These are phyloP conservation scores for Andrena trimmerana DNA, from an alignment of 2,888 invertebrate genomes.

Conservation along the genomic window DNA sequence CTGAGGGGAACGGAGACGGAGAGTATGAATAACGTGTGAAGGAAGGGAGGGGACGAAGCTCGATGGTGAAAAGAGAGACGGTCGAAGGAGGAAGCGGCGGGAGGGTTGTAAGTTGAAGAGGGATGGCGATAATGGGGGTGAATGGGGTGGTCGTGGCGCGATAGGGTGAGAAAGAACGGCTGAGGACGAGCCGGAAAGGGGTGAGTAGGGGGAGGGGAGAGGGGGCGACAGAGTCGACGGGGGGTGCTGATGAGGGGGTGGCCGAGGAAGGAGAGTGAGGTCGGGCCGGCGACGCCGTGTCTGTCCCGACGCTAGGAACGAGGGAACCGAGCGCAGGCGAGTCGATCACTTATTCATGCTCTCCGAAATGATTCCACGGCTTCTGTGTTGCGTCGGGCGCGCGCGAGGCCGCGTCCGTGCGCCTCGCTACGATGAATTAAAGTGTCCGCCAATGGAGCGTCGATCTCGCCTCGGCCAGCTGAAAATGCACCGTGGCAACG, in stretches of 20 bases:
- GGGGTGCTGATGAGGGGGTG: not conserved
- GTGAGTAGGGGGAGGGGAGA: not conserved
- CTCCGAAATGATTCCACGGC: slow-evolving; percentile 80
- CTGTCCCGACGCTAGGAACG: slow-evolving; percentile 70
- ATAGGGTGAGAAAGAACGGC: slow-evolving; percentile 19
- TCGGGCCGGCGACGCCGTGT: slow-evolving; percentile 75
- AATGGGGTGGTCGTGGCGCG: slow-evolving; percentile 7
- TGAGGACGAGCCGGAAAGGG: slow-evolving; percentile 12
- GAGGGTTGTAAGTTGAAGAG: not conserved
- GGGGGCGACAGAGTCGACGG: not conserved
- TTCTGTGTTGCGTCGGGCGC: slow-evolving; percentile 60
- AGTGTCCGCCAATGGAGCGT: slow-evolving; percentile 60
- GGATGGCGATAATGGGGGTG: not conserved
- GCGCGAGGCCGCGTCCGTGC: slow-evolving; percentile 24
- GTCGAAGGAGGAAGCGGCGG: not conserved
- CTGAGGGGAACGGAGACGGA: not conserved
- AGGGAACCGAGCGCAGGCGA: slow-evolving; percentile 68
- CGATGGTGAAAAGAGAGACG: slow-evolving; percentile 19
- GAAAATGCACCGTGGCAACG: slow-evolving; percentile 32
- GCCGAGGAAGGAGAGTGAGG: slow-evolving; percentile 59
- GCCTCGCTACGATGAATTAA: slow-evolving; percentile 60
- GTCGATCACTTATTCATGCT: slow-evolving; percentile 82
- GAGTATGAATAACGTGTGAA: slow-evolving; percentile 39
- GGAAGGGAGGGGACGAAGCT: slow-evolving; percentile 25
- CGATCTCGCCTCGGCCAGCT: slow-evolving; percentile 37